These are phyloP conservation scores for Gasterosteus nipponicus DNA, from an alignment of 2,113 vertebrate species.

Conservation along the genomic window DNA sequence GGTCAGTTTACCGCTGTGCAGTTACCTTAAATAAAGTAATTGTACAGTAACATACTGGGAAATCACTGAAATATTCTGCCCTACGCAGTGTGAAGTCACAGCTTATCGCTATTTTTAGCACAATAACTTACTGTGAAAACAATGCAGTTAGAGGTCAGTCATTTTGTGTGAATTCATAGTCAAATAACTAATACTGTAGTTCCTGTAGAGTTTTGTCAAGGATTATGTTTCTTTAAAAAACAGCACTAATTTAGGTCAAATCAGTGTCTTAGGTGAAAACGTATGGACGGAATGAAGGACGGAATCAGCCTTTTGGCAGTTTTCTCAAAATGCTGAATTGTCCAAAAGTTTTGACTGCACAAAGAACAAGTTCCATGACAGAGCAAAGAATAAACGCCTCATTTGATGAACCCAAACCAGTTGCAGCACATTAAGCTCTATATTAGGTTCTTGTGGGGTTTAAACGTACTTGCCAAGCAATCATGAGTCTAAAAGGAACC, in stretches of 20 bases:
- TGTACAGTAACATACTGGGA: background rate
- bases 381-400: background rate
- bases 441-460: background rate
- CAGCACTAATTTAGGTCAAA: background rate
- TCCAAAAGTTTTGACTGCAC: background rate
- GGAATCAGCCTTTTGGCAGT: background rate
- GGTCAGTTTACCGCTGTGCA: background rate
- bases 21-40: too few species aligned
- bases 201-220: background rate
- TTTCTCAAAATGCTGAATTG: background rate
- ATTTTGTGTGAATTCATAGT: background rate
- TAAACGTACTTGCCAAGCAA: background rate
- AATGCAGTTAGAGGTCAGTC: background rate
- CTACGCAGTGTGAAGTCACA: background rate
- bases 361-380: background rate
- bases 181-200: background rate
- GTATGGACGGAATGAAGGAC: background rate
- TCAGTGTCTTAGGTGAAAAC: too few species aligned
- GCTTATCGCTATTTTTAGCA: background rate
- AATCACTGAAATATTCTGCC: background rate
- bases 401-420: background rate
- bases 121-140: background rate
- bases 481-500: too few species aligned
- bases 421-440: background rate
- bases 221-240: background rate